Conservation (phyloP, 2,888 invertebrate species). For the Acholoe squamosa region DNA sequence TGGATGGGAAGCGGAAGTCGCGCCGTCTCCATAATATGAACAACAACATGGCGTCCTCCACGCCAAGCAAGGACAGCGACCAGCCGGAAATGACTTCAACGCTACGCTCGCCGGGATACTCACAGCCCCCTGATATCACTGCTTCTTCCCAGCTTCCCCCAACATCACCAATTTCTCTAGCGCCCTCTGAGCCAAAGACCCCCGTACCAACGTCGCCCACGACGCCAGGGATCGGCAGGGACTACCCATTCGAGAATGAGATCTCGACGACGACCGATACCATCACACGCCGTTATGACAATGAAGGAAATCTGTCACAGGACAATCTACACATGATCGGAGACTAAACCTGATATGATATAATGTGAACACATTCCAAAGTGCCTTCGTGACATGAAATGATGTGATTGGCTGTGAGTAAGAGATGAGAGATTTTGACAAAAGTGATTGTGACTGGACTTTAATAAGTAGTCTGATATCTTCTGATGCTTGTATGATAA, state of each 20-base stretch:
- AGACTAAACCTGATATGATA: not conserved
- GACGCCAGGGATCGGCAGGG: not conserved
- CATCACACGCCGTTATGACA: constrained; percentile 37
- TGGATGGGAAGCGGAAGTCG: constrained; percentile 45
- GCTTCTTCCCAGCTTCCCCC: not conserved
- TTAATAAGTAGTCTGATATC: too few species aligned
- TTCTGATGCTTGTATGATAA: too few species aligned
- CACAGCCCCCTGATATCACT: constrained; percentile 46
- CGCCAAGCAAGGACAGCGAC: not conserved
- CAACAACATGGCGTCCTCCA: not conserved
- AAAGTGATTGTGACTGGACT: too few species aligned
- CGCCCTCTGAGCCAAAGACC: not conserved
- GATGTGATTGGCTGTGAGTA: too few species aligned
- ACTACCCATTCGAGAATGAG: constrained; percentile 47
- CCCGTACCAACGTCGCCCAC: not conserved
- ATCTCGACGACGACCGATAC: constrained; percentile 46
- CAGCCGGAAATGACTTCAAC: constrained; percentile 26
- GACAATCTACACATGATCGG: constrained; percentile 43
- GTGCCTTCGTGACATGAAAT: not conserved
- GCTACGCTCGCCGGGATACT: not conserved
- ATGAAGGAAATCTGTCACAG: constrained; percentile 35
- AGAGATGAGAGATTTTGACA: too few species aligned
- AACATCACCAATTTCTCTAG: not conserved
- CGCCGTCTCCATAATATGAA: not conserved
- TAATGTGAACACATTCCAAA: not conserved